Base-by-base conservation (phyloP, 2,797 vertebrate species). In the Psittacula echo region DNA sequence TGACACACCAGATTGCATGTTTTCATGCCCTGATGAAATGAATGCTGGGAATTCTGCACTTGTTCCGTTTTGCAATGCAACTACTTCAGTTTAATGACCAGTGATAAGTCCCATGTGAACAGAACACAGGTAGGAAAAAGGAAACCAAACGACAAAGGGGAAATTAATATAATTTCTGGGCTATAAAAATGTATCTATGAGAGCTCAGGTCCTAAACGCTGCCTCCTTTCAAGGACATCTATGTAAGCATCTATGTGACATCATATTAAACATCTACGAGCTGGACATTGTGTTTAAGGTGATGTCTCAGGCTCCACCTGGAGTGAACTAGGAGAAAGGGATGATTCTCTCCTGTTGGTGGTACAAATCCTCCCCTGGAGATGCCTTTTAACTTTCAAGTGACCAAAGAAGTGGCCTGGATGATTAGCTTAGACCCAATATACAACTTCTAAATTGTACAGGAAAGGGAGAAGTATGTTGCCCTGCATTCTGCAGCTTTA, bases 191-290 rank as follows among this genome's bases (percentile, higher is more conserved):
- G 5, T 0, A 3, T 12, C n/a, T 60, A 32, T 7, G 44, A 16
- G 56, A 77, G 10, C 3, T 22, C 21, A 42, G 73, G 23, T 8
- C 27, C 60, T 23, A 5, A 14, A 2, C 0, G 47, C 2, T 2
- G 4, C 27, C 72, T 48, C 44, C 11, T 42, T 66, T 56, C 11
- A 60, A 70, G 41, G 26, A 18, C 51, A 50, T 58, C 56, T 45
- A 2, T 4, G 8, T 7, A 47, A 70, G 26, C 13, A 70, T 11
- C 45, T 26, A 26, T 10, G 20, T 64, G 87, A 80, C 30, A 18
- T 11, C 34, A 37, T 7, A 41, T 30, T 16, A 18, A 76, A 37
- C 11, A 27, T 10, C 7, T 1, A 7, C 2, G 6, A 32, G 77
- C 1, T 71, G 56, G 56, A 10, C 24, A 11, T 4, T 11, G 22